Base-by-base conservation (phyloP, 2,113 vertebrate genomes). In the Heterochromis multidens region DNA sequence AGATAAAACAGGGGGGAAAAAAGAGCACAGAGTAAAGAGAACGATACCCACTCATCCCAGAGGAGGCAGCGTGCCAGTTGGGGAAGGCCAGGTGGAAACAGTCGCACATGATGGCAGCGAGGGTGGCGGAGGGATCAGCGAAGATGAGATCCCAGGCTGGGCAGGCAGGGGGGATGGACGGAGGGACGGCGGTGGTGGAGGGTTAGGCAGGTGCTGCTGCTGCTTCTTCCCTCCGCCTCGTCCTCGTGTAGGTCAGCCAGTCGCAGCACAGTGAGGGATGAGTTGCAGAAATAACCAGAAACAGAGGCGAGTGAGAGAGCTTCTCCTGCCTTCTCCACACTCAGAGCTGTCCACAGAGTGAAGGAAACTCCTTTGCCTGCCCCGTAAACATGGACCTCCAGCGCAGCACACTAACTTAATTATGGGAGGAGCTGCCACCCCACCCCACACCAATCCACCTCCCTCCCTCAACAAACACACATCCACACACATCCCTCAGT, bases 11-110 rank as follows among this genome's bases (percentile, higher is more conserved):
- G 80, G 35, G 19, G 43, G 43, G 40, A 27, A 65, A 49, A 56
- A 62, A 76, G 67, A 80, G 57, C 81, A 54, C 67, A 61, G 37
- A 82, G 72, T 23, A 78, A 29, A 87, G 70, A 94, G 94, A 95
- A 93, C 5, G 90, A 94, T 96, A 97, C 98, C 97, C 97, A 98
- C 98, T 98, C 92, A 97, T 96, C 95, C 97, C 97, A 91, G 98
- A 97, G 89, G 97, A 96, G 95, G 97, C 97, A 83, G 97, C 98
- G 87, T 97, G 96, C 98, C 98, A 99, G 97, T 98, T 97, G 94
- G 98, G 98, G 96, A 99, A 98, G 91, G 98, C 97, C 95, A 98
- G 95, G 95, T 99, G 98, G 96, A 99, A 99, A 94, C 98, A 99
- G 98, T 99, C 98, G 92, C 98, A 99, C 98, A 99, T 99, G 96